Base-by-base conservation (phyloP, 37 sponge, comb jelly and placozoan species). In the Cladorhizidae sp. region DNA sequence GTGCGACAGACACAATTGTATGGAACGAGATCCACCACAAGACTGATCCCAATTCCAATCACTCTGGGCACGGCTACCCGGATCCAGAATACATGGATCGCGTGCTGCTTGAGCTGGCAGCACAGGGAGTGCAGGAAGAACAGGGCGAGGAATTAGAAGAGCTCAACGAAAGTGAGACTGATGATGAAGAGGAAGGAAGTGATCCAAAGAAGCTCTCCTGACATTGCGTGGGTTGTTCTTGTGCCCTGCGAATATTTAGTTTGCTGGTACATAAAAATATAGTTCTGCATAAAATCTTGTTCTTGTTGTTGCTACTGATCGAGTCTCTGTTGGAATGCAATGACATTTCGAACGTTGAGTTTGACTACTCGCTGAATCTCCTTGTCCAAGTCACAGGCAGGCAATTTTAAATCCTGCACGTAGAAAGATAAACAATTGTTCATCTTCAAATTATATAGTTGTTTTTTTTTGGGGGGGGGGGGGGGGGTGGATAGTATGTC, bases 21-120 rank as follows among this genome's bases (percentile, higher is more conserved):
- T 98, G 99, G 99, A 98, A 98, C 81, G 97, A 99, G 50, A 96
- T 96, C 40, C 99, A 99, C 69, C 99, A 99, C 86, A 99, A 99
- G 80, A 99, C 99, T 7, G 93, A 91, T 64, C 76, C 58, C 62
- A 80, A 39, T 26, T 65, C 85, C 36, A 94, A 94, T 63, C 21
- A 75, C 64, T 67, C 76, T 2, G 96, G 97, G 0, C 95, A 98
- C 77, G 99, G 99, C 40, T 98, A 96, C 83, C 99, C 99, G 1
- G 99, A 99, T 58, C 93, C 97, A 0, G 77, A 82, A 80, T 99
- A 96, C 81, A 79, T 99, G 49, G 88, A 91, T 64, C 92, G 93
- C 43, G 95, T 99, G 39, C 49, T 78, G 21, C 78, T 77, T 77
- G 99, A 99, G 73, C 89, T 99, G 32, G 88, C 91, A 32, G 83